Evolutionary conservation across 2,113 vertebrate genomes (phyloP).

Genomic region (Todiramphus saurophagus): DNA sequence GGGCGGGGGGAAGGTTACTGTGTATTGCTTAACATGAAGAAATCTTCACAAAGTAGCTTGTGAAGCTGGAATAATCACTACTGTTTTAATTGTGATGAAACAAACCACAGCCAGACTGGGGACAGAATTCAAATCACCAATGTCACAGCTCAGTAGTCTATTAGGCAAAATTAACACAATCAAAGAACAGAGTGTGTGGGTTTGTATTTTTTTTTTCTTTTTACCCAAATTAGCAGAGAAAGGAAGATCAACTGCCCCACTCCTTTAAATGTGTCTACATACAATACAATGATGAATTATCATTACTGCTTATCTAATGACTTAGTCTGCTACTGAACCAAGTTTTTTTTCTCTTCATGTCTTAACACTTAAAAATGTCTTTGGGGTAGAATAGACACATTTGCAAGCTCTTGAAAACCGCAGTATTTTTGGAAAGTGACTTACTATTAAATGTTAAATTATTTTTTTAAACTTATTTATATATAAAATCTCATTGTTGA

Average conservation of each 20-base stretch:
- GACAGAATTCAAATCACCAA: neutral
- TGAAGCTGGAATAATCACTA: neutral
- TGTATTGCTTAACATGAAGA: neutral
- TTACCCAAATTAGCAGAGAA: neutral
- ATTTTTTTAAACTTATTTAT: neutral
- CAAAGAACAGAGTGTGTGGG: neutral
- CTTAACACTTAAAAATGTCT: neutral
- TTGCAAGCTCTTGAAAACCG: fast-evolving
- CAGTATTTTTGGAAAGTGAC: neutral
- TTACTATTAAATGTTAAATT: neutral
- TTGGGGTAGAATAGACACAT: neutral
- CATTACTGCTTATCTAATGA: neutral
- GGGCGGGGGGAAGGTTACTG: neutral
- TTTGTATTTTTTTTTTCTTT: neutral
- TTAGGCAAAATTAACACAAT: neutral
- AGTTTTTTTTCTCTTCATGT: neutral
- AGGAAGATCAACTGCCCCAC: neutral
- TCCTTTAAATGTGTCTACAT: neutral
- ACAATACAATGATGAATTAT: neutral
- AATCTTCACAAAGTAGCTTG: neutral
- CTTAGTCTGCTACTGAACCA: neutral
- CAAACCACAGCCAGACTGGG: neutral
- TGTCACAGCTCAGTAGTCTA: neutral
- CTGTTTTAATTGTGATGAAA: neutral
- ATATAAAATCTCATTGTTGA: neutral